Evolutionary conservation across 2,888 invertebrate genomes (phyloP).

Genomic region (Torymus aiolomorphi): DNA sequence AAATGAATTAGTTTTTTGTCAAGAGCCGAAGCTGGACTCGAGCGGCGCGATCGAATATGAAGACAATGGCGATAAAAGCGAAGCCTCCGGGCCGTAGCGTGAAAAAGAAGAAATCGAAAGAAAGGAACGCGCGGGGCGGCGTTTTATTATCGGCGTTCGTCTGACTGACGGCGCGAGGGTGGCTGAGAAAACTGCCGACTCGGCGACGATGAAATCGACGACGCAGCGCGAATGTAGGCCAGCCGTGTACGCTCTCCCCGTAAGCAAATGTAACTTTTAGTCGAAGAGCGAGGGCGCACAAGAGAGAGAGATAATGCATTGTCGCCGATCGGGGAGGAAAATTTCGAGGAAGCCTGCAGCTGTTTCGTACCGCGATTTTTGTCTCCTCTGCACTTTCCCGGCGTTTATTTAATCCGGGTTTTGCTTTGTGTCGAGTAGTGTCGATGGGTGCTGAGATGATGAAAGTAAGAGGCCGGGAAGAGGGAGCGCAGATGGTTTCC

Average conservation of each 20-base stretch:
- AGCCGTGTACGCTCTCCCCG: constrained; percentile 5
- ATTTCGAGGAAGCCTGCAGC: neutral
- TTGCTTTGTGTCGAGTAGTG: no score
- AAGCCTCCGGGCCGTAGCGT: neutral
- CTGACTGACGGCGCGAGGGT: constrained; percentile 4
- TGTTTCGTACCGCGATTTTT: neutral
- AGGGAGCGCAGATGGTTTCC: no score
- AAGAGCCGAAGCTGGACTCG: no score
- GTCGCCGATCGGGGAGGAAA: constrained; percentile 17
- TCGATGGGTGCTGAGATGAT: no score
- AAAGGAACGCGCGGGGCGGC: constrained; percentile 1
- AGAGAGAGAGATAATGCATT: constrained; percentile 23
- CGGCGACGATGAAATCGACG: neutral
- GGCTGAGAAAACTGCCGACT: constrained; percentile 16
- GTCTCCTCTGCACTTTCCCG: constrained; percentile 4
- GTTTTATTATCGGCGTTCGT: constrained; percentile 41
- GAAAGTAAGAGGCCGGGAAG: no score
- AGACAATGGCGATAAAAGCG: constrained; percentile 14
- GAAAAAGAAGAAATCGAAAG: constrained; percentile 15
- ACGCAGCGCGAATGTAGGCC: constrained; percentile 27
- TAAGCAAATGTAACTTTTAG: constrained; percentile 23
- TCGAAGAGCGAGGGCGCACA: neutral
- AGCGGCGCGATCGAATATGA: constrained; percentile 13
- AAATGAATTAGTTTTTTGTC: no score
- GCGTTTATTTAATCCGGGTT: constrained; percentile 26